Evolutionary conservation across 2,888 invertebrate species (phyloP).

Genomic region (Nysson spinosus): DNA sequence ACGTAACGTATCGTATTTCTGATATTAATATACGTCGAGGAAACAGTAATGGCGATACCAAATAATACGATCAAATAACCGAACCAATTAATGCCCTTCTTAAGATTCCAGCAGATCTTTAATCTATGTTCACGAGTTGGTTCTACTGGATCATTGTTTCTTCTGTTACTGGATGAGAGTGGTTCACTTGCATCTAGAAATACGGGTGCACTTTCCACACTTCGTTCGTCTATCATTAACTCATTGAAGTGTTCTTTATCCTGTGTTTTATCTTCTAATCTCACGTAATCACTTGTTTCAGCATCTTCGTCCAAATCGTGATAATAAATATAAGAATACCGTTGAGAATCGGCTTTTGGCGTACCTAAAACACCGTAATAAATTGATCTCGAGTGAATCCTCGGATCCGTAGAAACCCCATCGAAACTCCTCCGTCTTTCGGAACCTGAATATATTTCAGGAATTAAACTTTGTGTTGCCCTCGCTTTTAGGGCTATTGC

Average conservation of each 20-base stretch:
- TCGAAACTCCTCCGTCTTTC: constrained; percentile 45
- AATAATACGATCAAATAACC: constrained; percentile 81
- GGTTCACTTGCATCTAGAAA: constrained; percentile 61
- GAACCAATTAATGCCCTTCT: constrained; percentile 77
- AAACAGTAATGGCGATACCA: constrained; percentile 82
- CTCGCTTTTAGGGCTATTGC: constrained; percentile 79
- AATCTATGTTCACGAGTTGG: neutral
- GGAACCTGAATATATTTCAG: constrained; percentile 58
- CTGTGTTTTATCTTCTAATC: constrained; percentile 39
- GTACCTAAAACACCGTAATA: constrained; percentile 50
- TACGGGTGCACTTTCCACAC: constrained; percentile 29
- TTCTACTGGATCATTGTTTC: neutral
- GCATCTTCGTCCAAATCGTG: constrained; percentile 56
- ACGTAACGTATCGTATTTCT: constrained; percentile 82
- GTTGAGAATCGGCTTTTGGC: constrained; percentile 36
- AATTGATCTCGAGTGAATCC: constrained; percentile 68
- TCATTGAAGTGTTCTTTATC: neutral
- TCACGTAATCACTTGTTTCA: constrained; percentile 36
- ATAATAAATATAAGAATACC: constrained; percentile 70
- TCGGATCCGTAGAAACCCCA: constrained; percentile 52
- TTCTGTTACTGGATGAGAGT: constrained; percentile 21
- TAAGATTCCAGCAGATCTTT: constrained; percentile 7
- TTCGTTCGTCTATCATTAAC: constrained; percentile 21
- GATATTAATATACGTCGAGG: constrained; percentile 86
- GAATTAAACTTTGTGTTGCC: constrained; percentile 26